Conservation (phyloP, 2,797 vertebrate species). For the Acridotheres tristis region DNA sequence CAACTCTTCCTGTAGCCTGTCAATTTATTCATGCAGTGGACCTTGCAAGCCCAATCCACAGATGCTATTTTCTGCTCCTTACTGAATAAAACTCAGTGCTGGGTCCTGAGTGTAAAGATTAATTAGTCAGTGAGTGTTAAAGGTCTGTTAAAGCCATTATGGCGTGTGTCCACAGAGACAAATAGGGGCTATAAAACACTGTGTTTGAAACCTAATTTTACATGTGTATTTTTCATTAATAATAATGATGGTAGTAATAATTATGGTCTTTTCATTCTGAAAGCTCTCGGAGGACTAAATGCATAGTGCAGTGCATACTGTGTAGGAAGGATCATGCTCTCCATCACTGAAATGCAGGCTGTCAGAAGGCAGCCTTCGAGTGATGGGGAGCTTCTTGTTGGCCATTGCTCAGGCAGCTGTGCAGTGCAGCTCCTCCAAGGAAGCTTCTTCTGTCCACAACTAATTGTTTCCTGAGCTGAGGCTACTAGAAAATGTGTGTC, state of each 20-base stretch:
- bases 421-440: neutral
- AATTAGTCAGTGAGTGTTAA: constrained; percentile 61
- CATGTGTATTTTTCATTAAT: constrained; percentile 67
- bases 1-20: constrained; percentile 40
- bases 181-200: constrained; percentile 56
- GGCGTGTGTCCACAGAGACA: constrained; percentile 24
- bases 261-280: constrained; percentile 48
- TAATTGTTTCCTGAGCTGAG: neutral
- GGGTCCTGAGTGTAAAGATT: constrained; percentile 55
- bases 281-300: constrained; percentile 55
- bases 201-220: constrained; percentile 61
- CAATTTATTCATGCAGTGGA: constrained; percentile 66
- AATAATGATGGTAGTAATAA: constrained; percentile 58
- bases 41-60: constrained; percentile 58
- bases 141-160: constrained; percentile 66
- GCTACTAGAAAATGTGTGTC: neutral
- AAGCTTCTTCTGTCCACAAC: neutral
- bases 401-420: neutral
- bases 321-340: neutral
- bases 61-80: constrained; percentile 57
- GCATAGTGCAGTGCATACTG: neutral
- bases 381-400: neutral
- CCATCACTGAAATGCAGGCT: neutral
- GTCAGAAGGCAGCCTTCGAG: neutral
- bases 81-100: constrained; percentile 48